phyloP scores from a whole-genome alignment of 2,888 invertebrate species.

The Fissipunctia ypsillon region DNA sequence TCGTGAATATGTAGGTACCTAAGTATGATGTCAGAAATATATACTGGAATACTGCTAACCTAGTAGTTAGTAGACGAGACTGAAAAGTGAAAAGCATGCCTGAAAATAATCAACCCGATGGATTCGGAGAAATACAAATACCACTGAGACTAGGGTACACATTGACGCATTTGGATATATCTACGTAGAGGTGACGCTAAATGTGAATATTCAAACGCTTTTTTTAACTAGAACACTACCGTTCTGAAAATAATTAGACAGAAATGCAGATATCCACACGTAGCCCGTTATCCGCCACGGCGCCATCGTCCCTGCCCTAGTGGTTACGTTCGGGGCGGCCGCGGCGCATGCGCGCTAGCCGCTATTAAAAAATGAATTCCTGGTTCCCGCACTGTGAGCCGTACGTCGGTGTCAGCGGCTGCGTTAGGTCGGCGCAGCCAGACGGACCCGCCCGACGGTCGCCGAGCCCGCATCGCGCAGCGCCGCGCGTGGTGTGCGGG shows the following conservation, averaged over 20 bases:
- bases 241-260: background rate
- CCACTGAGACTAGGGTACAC: background rate
- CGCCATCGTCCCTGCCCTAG: slow-evolving; percentile 61
- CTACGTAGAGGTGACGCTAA: background rate
- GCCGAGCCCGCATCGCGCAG: slow-evolving; percentile 64
- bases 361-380: slow-evolving; percentile 85
- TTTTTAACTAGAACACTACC: background rate
- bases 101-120: background rate
- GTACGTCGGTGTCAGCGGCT: slow-evolving; percentile 82
- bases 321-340: slow-evolving; percentile 65
- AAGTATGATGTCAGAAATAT: background rate
- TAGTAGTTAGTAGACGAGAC: background rate
- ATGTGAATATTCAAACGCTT: background rate
- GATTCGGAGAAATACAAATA: background rate
- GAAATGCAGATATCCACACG: slow-evolving; percentile 24
- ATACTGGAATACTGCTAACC: background rate
- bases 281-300: slow-evolving; percentile 51
- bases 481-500: slow-evolving; percentile 71
- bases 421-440: slow-evolving; percentile 76
- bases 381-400: slow-evolving; percentile 85
- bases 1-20: background rate
- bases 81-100: background rate
- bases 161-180: slow-evolving; percentile 3
- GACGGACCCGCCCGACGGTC: slow-evolving; percentile 85
- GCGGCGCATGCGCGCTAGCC: slow-evolving; percentile 84